These are phyloP conservation scores for Tetramorium simillimum DNA, from an alignment of 1,140 invertebrate genomes.

Conservation along the genomic window DNA sequence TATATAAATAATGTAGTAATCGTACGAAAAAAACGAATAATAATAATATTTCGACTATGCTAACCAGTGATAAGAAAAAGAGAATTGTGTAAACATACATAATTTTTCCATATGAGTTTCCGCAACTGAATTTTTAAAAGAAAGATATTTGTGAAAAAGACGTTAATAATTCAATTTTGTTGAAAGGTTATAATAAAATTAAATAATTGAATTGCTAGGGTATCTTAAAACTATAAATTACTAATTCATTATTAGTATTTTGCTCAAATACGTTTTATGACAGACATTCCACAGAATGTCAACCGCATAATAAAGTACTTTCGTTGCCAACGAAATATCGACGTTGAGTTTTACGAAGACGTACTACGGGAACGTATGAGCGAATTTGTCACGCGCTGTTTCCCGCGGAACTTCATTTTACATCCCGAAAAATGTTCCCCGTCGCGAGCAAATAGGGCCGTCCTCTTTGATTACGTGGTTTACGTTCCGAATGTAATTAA, in stretches of 20 bases:
- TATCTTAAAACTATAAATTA: not conserved
- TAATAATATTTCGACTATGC: too few species aligned
- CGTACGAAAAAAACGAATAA: too few species aligned
- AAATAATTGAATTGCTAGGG: not conserved
- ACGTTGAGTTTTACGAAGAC: slow-evolving; percentile 2
- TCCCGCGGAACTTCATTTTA: slow-evolving; percentile 26
- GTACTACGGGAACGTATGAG: not conserved
- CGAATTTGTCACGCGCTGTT: slow-evolving; percentile 27
- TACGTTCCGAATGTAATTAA: slow-evolving; percentile 56
- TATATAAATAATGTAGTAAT: too few species aligned
- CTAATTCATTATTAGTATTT: not conserved
- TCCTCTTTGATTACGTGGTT: slow-evolving; percentile 51
- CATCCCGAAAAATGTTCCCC: slow-evolving; percentile 10
- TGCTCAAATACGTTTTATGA: not conserved
- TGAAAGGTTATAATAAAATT: not conserved
- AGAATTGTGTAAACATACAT: too few species aligned
- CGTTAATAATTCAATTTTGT: not conserved
- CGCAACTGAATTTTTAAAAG: not conserved
- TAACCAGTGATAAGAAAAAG: too few species aligned
- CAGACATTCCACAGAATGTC: not conserved
- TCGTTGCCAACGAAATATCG: not conserved
- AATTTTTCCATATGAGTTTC: not conserved
- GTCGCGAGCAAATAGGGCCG: not conserved
- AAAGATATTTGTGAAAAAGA: not conserved
- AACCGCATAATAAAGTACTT: not conserved